Conservation (phyloP, 2,888 invertebrate genomes). For the Neuroscelio doddi region DNA sequence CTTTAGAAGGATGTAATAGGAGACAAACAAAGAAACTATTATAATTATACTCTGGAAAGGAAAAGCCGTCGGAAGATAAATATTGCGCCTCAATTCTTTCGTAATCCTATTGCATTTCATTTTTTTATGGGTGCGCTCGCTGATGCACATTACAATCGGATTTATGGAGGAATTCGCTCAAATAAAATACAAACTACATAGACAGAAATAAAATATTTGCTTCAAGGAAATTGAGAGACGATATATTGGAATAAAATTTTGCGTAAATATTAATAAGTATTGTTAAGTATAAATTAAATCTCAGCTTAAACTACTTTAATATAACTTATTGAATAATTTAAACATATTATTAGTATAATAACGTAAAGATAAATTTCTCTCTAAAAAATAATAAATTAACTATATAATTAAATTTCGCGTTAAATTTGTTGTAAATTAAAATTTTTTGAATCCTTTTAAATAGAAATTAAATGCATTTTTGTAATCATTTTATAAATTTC, state of each 20-base stretch:
- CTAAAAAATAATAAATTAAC: too few relatives aligned
- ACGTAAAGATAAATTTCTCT: too few relatives aligned
- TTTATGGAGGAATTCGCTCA: conserved; percentile 47
- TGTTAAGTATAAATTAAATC: too few relatives aligned
- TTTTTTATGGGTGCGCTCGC: conserved; percentile 43
- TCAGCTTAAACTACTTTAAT: too few relatives aligned
- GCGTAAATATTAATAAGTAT: too few relatives aligned
- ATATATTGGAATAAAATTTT: conserved; percentile 8
- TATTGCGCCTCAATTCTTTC: conserved; percentile 42
- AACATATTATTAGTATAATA: too few relatives aligned
- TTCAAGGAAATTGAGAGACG: conserved; percentile 17
- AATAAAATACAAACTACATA: conserved; percentile 43
- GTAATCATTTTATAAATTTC: too few relatives aligned
- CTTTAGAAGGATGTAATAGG: conserved; percentile 19
- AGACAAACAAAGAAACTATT: conserved; percentile 43
- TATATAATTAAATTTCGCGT: too few relatives aligned
- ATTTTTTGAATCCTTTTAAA: too few relatives aligned
- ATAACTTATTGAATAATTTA: too few relatives aligned
- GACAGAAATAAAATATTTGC: conserved; percentile 36
- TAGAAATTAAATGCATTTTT: too few relatives aligned
- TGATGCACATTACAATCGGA: conserved; percentile 46
- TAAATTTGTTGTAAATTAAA: too few relatives aligned
- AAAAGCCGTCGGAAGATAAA: conserved; percentile 45
- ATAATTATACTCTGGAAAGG: conserved; percentile 42
- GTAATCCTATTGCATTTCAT: conserved; percentile 44